phyloP scores from a whole-genome alignment of 2,888 invertebrate genomes.

The Monochamus alternatus region DNA sequence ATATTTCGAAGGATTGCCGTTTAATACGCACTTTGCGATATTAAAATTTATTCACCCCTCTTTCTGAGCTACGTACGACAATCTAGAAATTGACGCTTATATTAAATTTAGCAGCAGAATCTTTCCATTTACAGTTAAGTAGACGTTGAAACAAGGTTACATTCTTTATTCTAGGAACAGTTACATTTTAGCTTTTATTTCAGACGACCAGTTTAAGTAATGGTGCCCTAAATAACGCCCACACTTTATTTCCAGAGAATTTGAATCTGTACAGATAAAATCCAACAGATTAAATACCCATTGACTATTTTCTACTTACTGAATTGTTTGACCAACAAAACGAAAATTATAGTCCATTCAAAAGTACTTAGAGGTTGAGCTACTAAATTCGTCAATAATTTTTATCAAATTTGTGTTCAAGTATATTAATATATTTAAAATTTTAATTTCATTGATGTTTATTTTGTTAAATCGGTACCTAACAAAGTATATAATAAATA shows the following conservation, averaged over 20 bases:
- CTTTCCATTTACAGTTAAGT: slow-evolving; percentile 25
- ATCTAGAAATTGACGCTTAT: slow-evolving; percentile 30
- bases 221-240: neutral
- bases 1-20: slow-evolving; percentile 20
- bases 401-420: too few species aligned
- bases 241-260: neutral
- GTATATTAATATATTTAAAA: too few species aligned
- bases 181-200: neutral
- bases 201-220: neutral
- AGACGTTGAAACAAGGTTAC: slow-evolving; percentile 22
- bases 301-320: too few species aligned
- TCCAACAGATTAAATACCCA: too few species aligned
- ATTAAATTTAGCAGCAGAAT: slow-evolving; percentile 23
- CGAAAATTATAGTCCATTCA: too few species aligned
- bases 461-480: too few species aligned
- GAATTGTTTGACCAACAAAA: too few species aligned
- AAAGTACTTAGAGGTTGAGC: too few species aligned
- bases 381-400: too few species aligned
- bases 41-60: slow-evolving; percentile 45
- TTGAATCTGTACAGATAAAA: too few species aligned
- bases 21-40: slow-evolving; percentile 39
- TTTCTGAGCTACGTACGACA: slow-evolving; percentile 28
- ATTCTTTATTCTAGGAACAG: slow-evolving; percentile 14
- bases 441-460: too few species aligned
- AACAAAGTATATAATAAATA: too few species aligned